Base-by-base conservation (phyloP, 2,797 vertebrate genomes). In the Chloroceryle amazona region DNA sequence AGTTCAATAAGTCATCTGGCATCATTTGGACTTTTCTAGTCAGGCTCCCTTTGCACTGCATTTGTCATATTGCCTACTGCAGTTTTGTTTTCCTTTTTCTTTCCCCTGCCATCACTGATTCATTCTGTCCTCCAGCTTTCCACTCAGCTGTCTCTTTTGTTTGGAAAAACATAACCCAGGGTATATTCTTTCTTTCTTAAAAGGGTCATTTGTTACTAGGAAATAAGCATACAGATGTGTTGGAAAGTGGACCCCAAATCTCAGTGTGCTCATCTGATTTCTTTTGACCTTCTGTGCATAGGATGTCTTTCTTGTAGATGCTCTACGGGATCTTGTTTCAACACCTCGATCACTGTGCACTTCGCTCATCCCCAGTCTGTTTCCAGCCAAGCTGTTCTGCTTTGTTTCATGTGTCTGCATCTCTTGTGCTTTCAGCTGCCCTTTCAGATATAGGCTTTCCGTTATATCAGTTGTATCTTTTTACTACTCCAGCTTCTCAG, bases 111-210 rank as follows among this genome's bases (percentile, higher is more conserved):
- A 31, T 83, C 68, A 49, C 76, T 26, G 63, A 60, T 84, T 85
- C 66, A 62, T 39, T 83, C 42, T 76, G 55, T 96, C 57, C 63
- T 96, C 49, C 88, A 81, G 92, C 63, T 96, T 94, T 97, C 90
- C 76, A 76, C 90, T 95, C 73, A 91, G 55, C 81, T 93, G 78
- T 90, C 92, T 93, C 47, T 39, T 94, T 81, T 96, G 85, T 95
- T 93, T 89, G 60, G 81, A 79, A 60, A 84, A 72, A 66, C 1
- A 10, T 91, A 95, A 90, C 81, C 22, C 44, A 71, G 55, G 71
- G 23, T 84, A 86, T 92, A 54, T 63, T 49, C 42, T 46, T 88
- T 85, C 61, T 66, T 84, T 84, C 73, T 81, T 81, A 70, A 93
- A 83, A 86, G 90, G 52, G n/a, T 92, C 17, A 91, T 96, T 95